Base-by-base conservation (phyloP, 2,797 vertebrate genomes). In the Sebastes paucispinis region DNA sequence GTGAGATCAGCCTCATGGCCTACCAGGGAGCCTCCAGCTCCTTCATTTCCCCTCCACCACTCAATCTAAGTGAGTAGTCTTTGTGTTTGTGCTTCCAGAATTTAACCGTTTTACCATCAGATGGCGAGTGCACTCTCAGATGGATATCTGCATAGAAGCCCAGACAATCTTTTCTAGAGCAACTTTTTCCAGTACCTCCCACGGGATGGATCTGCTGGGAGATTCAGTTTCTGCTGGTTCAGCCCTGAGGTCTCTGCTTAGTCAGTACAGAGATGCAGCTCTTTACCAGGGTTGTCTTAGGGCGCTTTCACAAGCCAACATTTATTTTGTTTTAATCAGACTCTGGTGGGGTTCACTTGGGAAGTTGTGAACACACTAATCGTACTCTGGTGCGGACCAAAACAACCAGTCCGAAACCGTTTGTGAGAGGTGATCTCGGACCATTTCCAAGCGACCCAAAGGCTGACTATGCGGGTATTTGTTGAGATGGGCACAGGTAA, bases 1-100 rank as follows among this genome's bases (percentile, higher is more conserved):
- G 95, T 5, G 96, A 97, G 89, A 97, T 97, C 93, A 97, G 96
- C 79, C 95, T 97, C 43, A 96, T 97, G 95, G 96, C 96, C 59
- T 97, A 97, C 77, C 96, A 97, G 86, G 96, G 96, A 22, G 96
- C 96, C 12, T 96, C 96, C 60, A 96, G 94, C 75, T 94, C 96
- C 77, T 96, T 96, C 79, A 94, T 96, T 58, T 89, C 95, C 8
- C 94, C 96, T 29, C 95, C 96, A 24, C 96, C 96, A 1, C 91
- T 96, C 47, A 96, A 93, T 91, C 87, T 96, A 62, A 91, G 96
- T 96, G 87, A 96, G 96, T 95, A 63, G 12, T 65, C 31, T 71
- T 52, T 69, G 11, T 70, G 5, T 73, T 74, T 62, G 36, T 14
- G 32, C 29, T 20, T 58, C 22, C 18, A 58, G 36, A 43, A 20